Percentiles rank a stretch among this genome's conserved stretches.
phyloP scores from a whole-genome alignment of 2,888 invertebrate genomes.

The Scaptomyza tumidula region DNA sequence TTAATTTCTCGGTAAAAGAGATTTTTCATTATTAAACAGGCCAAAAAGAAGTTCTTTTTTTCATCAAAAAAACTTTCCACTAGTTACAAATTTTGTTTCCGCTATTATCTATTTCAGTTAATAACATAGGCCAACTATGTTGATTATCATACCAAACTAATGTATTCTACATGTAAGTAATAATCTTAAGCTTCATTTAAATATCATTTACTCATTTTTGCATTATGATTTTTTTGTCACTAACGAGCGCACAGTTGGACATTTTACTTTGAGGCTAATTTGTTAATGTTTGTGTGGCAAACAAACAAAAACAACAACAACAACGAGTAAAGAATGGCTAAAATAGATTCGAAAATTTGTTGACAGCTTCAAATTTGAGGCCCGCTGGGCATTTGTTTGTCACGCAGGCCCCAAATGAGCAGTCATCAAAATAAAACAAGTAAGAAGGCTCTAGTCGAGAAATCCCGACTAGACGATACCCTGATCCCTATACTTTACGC shows the following conservation, averaged over 20 bases:
- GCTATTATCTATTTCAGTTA: not conserved
- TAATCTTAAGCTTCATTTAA: slow-evolving; percentile 1
- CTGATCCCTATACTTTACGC: too few species aligned
- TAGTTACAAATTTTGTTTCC: not conserved
- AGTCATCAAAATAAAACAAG: slow-evolving; percentile 49
- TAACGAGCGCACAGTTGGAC: slow-evolving; percentile 16
- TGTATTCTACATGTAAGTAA: not conserved
- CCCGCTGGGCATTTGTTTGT: slow-evolving; percentile 61
- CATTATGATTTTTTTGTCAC: not conserved
- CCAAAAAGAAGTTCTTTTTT: too few species aligned
- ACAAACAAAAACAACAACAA: slow-evolving; percentile 1
- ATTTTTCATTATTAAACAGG: too few species aligned
- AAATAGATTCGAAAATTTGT: slow-evolving; percentile 69
- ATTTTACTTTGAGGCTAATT: slow-evolving; percentile 30
- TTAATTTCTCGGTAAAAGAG: too few species aligned
- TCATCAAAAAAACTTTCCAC: too few species aligned
- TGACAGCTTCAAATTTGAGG: slow-evolving; percentile 67
- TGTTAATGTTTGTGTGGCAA: slow-evolving; percentile 24
- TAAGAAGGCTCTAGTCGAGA: too few species aligned
- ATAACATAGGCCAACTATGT: not conserved
- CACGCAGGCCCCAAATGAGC: slow-evolving; percentile 46
- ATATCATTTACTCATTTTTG: not conserved
- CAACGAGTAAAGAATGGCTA: not conserved
- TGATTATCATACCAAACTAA: not conserved
- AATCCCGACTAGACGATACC: too few species aligned